Base-by-base conservation (phyloP, 1,140 invertebrate genomes). In the Drosophila lini region DNA sequence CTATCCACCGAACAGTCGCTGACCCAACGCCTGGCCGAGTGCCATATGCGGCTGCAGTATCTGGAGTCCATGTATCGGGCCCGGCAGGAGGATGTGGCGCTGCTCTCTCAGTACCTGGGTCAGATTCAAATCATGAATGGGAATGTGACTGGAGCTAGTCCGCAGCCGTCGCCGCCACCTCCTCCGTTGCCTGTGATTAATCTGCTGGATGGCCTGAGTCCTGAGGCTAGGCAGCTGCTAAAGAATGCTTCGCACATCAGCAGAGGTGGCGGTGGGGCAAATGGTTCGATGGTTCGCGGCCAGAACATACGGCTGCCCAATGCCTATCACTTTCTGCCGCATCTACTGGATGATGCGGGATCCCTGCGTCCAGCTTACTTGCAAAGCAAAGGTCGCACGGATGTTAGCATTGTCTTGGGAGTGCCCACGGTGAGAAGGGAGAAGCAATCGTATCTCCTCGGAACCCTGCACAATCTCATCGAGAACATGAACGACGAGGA, bases 371-470 rank as follows among this genome's bases (percentile, higher is more conserved):
- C 98, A 8, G 95, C 96, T 9, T 97, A 96, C 91, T 93, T 96
- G 58, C 93, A 97, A 76, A 96, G 96, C 15, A 95, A 95, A 77
- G 95, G 95, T 6, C 94, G 97, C 47, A 93, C 93, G 11, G 96
- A 96, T 79, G 95, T 96, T 0, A 96, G 96, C 36, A 94, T 98
- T 53, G 96, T 98, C 0, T 93, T 99, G 25, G 98, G 97, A 15
- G 94, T 95, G 70, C 98, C 98, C 1, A 99, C 98, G 0, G 98
- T 99, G 1, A 96, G 96, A 80, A 93, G 98, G 48, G 96, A 97
- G 67, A 96, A 97, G 69, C 97, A 98, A 83, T 97, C 94, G 73
- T 99, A 99, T 92, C 93, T 99, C 28, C 93, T 98, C 88, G 94
- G 96, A 16, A 98, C 98, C 0, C 91, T 99, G n/a, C 95, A 96